Conservation (phyloP, 2,113 vertebrate genomes). For the Notechis scutatus region DNA sequence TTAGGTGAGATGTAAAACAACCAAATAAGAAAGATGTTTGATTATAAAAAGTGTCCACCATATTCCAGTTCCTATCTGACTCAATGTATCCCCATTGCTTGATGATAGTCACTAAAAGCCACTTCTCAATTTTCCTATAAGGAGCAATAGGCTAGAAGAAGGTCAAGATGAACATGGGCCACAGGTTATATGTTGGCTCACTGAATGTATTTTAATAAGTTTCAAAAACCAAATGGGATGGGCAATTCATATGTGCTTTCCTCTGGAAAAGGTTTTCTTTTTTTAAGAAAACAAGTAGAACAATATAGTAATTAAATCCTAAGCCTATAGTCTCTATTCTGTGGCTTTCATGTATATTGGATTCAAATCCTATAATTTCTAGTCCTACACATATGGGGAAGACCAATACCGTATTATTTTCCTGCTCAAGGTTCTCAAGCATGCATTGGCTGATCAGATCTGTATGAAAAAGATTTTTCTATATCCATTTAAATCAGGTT, state of each 20-base stretch:
- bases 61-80: background rate
- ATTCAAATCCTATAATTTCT: background rate
- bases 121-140: background rate
- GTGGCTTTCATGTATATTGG: background rate
- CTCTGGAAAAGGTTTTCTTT: background rate
- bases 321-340: background rate
- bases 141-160: background rate
- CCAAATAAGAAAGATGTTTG: background rate
- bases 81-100: background rate
- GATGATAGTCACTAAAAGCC: background rate
- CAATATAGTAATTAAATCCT: background rate
- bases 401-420: background rate
- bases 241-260: background rate
- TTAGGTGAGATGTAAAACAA: too few relatives aligned
- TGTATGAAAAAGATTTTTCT: background rate
- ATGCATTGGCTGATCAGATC: background rate
- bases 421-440: background rate
- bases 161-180: background rate
- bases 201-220: background rate
- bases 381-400: background rate
- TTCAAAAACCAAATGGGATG: background rate
- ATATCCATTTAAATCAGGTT: background rate
- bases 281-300: background rate
- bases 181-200: background rate
- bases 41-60: background rate